A percentile compares a stretch with the other conserved stretches of the same genome.
These are phyloP conservation scores for Halcyon malimbica DNA, from an alignment of 2,113 vertebrate species.

Conservation along the genomic window DNA sequence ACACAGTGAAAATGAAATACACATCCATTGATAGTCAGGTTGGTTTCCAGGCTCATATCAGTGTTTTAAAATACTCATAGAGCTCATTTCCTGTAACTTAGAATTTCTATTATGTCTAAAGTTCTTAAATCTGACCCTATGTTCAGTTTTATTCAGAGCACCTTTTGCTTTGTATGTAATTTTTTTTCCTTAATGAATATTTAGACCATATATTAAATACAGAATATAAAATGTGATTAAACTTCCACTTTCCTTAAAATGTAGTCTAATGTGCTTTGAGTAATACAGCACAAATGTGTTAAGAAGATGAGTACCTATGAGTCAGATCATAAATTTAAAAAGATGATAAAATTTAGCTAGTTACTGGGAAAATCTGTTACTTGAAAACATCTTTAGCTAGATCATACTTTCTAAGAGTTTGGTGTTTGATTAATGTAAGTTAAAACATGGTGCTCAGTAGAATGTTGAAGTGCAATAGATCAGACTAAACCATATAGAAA, in stretches of 20 bases:
- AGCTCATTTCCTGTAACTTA: conserved; percentile 32
- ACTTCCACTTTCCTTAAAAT: not conserved
- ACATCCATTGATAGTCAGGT: conserved; percentile 50
- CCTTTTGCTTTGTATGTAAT: conserved; percentile 7
- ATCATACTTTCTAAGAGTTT: not conserved
- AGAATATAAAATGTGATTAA: conserved; percentile 36
- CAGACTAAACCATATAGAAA: not conserved
- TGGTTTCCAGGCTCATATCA: conserved; percentile 33
- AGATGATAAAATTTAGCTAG: not conserved
- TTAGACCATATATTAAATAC: not conserved
- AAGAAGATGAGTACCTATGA: not conserved
- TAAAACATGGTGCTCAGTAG: not conserved
- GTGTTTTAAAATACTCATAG: conserved; percentile 18
- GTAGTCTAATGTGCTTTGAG: not conserved
- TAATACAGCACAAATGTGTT: not conserved
- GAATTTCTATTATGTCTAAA: conserved; percentile 48
- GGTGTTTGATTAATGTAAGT: not conserved
- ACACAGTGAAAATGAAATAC: conserved; percentile 61
- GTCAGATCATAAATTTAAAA: not conserved
- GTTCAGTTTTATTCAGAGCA: conserved; percentile 30
- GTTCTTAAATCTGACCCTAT: conserved; percentile 47
- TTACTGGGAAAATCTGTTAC: not conserved
- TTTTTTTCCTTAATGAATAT: conserved; percentile 9
- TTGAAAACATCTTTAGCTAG: not conserved
- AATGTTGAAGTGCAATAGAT: not conserved